These are phyloP conservation scores for Leptonema lineaticorne DNA, from an alignment of 1,140 invertebrate species.

Conservation along the genomic window DNA sequence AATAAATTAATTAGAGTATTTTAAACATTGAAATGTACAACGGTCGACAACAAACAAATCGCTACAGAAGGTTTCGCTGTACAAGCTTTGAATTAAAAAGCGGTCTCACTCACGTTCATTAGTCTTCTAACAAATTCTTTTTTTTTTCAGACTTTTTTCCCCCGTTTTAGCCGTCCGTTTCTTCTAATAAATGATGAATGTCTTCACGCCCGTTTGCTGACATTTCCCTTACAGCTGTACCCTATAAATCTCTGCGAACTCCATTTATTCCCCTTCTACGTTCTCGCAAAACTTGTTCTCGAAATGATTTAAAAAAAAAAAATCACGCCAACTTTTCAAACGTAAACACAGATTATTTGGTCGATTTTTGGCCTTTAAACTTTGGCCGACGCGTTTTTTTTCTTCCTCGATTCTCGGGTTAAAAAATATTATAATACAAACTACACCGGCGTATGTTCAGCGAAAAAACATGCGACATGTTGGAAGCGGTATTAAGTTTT, in stretches of 20 bases:
- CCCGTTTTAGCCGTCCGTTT: not conserved
- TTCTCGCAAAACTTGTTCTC: not conserved
- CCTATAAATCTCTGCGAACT: slow-evolving; percentile 20
- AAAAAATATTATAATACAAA: too few relatives aligned
- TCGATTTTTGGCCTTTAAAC: too few relatives aligned
- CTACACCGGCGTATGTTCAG: too few relatives aligned
- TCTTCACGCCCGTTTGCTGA: slow-evolving; percentile 11
- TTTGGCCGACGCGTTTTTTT: too few relatives aligned
- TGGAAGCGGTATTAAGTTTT: not conserved
- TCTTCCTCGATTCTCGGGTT: too few relatives aligned
- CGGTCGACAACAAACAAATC: too few relatives aligned
- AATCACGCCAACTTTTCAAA: too few relatives aligned
- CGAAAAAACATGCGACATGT: not conserved
- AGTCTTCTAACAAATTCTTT: slow-evolving; percentile 14
- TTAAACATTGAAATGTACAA: too few relatives aligned
- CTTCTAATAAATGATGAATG: slow-evolving; percentile 24
- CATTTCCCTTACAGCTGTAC: slow-evolving; percentile 6
- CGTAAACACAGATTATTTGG: too few relatives aligned
- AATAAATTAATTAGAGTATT: too few relatives aligned
- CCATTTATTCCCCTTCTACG: not conserved
- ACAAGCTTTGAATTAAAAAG: not conserved
- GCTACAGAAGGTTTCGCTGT: too few relatives aligned
- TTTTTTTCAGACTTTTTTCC: slow-evolving; percentile 19
- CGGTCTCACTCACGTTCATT: slow-evolving; percentile 1
- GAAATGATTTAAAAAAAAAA: too few relatives aligned